These are phyloP conservation scores for Crypturellus undulatus DNA, from an alignment of 2,113 vertebrate species.

Conservation along the genomic window DNA sequence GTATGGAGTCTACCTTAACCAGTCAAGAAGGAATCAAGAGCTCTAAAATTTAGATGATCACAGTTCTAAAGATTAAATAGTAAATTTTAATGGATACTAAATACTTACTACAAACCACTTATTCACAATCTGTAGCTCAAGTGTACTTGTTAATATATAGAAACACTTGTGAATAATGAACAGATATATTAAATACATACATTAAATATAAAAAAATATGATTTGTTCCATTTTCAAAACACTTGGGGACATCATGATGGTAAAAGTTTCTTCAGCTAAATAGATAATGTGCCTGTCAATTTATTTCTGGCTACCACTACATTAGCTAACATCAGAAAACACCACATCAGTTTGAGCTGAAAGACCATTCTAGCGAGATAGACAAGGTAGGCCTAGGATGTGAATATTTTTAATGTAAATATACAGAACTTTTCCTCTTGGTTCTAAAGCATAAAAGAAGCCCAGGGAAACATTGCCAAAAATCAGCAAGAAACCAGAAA, in stretches of 20 bases:
- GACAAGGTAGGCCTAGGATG: background rate
- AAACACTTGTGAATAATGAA: constrained; percentile 71
- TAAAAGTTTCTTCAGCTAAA: constrained; percentile 20
- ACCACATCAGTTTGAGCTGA: background rate
- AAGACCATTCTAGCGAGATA: background rate
- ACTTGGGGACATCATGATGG: constrained; percentile 25
- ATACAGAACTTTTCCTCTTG: background rate
- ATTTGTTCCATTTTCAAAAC: constrained; percentile 16
- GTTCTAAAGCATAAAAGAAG: background rate
- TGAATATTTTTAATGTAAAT: background rate
- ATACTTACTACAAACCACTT: constrained; percentile 57
- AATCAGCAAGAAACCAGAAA: background rate
- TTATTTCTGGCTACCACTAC: background rate
- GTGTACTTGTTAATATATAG: constrained; percentile 69
- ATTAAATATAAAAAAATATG: constrained; percentile 49
- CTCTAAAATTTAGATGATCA: constrained; percentile 35
- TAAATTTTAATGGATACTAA: constrained; percentile 44
- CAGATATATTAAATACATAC: constrained; percentile 54
- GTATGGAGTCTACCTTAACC: background rate
- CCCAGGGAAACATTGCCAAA: background rate
- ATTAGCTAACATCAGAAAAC: background rate
- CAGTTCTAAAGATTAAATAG: constrained; percentile 45
- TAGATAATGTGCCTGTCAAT: background rate
- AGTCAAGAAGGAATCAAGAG: constrained; percentile 39
- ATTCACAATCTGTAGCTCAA: constrained; percentile 56